Base-by-base conservation (phyloP, 2,888 invertebrate species). In the Celastrina argiolus region DNA sequence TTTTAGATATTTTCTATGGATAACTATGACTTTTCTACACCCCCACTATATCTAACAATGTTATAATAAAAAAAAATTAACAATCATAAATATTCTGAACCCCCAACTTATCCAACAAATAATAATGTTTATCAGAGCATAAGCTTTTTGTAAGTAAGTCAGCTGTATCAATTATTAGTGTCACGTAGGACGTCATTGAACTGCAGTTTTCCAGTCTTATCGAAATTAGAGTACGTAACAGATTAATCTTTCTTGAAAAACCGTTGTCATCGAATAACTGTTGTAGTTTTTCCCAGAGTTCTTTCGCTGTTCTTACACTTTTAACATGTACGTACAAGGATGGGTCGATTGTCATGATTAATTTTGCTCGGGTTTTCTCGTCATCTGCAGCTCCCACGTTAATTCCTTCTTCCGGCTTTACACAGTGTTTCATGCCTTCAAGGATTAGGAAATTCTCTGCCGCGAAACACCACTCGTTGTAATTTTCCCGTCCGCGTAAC, bases 101-200 rank as follows among this genome's bases (percentile, higher is more conserved):
- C n/a, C n/a, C n/a, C n/a, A n/a, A n/a, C n/a, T n/a, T n/a, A n/a
- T n/a, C n/a, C n/a, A n/a, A n/a, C n/a, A n/a, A n/a, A n/a, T n/a
- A n/a, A n/a, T n/a, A n/a, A n/a, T n/a, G n/a, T n/a, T n/a, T n/a
- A n/a, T n/a, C n/a, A n/a, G n/a, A n/a, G n/a, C n/a, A n/a, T n/a
- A n/a, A n/a, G n/a, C n/a, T n/a, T n/a, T n/a, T n/a, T n/a, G n/a
- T n/a, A n/a, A n/a, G n/a, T n/a, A n/a, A n/a, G n/a, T n/a, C n/a
- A 14, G 41, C 67, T 12, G 67, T 64, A 2, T 42, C 42, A 2
- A 42, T 16, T 14, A 42, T 42, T 51, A 64, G 67, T 22, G 59
- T 64, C 18, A 67, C 34, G 31, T 67, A 67, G 56, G n/a, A 7
- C 26, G 64, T 59, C 64, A 64, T 58, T 56, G 66, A 34, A 63